These are phyloP conservation scores for Lasioglossum villosulum DNA, from an alignment of 2,888 invertebrate genomes.

Conservation along the genomic window DNA sequence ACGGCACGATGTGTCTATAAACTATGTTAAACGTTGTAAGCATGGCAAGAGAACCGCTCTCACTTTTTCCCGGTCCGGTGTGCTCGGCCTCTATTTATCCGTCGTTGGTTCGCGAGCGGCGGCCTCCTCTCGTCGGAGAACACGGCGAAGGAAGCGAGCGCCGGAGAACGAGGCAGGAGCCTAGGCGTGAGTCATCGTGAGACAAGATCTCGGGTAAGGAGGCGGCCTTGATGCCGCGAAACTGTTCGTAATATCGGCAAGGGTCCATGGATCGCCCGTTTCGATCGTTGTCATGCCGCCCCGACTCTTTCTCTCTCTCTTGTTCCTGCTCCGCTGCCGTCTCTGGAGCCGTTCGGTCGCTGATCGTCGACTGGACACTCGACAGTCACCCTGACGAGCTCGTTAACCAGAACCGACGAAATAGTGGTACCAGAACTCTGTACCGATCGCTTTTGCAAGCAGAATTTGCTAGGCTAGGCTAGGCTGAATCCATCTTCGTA, in stretches of 20 bases:
- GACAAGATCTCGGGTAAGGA: slow-evolving; percentile 80
- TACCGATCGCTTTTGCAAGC: background rate
- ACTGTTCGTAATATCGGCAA: slow-evolving; percentile 78
- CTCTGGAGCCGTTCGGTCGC: background rate
- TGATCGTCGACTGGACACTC: background rate
- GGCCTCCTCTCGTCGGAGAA: slow-evolving; percentile 16
- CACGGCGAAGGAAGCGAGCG: slow-evolving; percentile 57
- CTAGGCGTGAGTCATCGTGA: slow-evolving; percentile 74
- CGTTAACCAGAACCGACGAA: background rate
- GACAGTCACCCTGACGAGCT: background rate
- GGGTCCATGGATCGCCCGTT: slow-evolving; percentile 67
- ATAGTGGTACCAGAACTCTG: background rate
- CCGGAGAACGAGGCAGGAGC: slow-evolving; percentile 66
- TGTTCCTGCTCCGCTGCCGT: background rate
- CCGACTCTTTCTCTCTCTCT: slow-evolving; percentile 30
- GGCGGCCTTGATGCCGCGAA: slow-evolving; percentile 79
- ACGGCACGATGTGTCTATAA: slow-evolving; percentile 57
- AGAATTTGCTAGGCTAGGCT: background rate
- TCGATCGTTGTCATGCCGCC: slow-evolving; percentile 62
- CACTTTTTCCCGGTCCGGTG: slow-evolving; percentile 31
- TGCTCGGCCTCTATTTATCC: slow-evolving; percentile 44
- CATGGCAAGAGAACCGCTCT: slow-evolving; percentile 43
- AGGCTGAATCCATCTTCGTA: too few relatives aligned
- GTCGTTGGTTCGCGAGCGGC: slow-evolving; percentile 37
- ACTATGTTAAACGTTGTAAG: slow-evolving; percentile 59